A percentile compares a stretch with the other conserved stretches of the same genome.
These are phyloP conservation scores for Melanotaenia pygmaea DNA, from an alignment of 2,797 vertebrate genomes.

Conservation along the genomic window DNA sequence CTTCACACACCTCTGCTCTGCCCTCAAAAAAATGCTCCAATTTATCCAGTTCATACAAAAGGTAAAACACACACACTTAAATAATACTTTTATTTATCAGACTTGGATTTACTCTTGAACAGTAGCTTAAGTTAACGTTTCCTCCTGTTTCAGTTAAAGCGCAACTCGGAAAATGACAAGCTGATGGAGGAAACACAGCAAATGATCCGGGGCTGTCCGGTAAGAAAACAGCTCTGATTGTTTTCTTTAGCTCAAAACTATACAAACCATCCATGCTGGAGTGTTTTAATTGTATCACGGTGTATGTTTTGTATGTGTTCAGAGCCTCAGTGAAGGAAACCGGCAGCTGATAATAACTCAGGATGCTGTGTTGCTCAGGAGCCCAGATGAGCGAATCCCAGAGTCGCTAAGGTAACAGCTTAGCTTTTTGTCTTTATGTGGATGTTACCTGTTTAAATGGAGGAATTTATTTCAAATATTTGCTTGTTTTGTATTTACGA, in stretches of 20 bases:
- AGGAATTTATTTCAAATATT: background rate
- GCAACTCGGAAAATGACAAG: conserved; percentile 70
- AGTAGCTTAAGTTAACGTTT: background rate
- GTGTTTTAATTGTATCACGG: background rate
- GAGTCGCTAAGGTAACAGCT: conserved; percentile 83
- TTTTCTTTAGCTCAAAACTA: background rate
- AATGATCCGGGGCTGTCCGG: conserved; percentile 86
- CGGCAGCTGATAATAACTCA: conserved; percentile 85
- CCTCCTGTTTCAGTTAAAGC: conserved; percentile 77
- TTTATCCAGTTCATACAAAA: conserved; percentile 81
- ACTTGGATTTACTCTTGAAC: background rate
- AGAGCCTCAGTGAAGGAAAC: conserved; percentile 86
- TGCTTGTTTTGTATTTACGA: background rate
- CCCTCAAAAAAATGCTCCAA: conserved; percentile 74
- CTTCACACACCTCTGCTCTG: conserved; percentile 75
- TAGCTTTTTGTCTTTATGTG: background rate
- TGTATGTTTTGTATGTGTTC: conserved; percentile 21
- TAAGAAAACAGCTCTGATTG: conserved; percentile 53
- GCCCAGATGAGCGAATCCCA: conserved; percentile 77
- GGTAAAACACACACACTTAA: conserved; percentile 65
- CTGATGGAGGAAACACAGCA: conserved; percentile 82
- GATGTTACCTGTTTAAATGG: background rate
- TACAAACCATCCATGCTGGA: background rate
- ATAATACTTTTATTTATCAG: background rate
- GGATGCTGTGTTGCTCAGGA: conserved; percentile 83